A percentile compares a stretch with the other conserved stretches of the same genome.
These are phyloP conservation scores for Scaptomyza graminum DNA, from an alignment of 1,140 invertebrate genomes.

Conservation along the genomic window DNA sequence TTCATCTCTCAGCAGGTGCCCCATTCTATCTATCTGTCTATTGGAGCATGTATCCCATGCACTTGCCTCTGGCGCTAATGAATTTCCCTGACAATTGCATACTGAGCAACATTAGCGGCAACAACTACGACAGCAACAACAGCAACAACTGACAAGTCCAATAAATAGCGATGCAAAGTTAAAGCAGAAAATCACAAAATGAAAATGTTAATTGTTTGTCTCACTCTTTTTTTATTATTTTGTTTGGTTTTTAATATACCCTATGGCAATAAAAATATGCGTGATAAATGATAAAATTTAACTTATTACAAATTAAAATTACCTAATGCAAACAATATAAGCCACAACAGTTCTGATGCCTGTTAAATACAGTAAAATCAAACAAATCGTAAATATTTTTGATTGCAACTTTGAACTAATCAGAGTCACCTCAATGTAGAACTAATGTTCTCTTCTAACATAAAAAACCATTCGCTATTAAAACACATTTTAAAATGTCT, in stretches of 20 bases:
- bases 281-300: too few relatives aligned
- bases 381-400: too few relatives aligned
- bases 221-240: conserved; percentile 24
- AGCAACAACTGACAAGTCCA: conserved; percentile 48
- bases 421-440: too few relatives aligned
- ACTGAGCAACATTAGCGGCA: conserved; percentile 41
- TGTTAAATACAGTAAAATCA: too few relatives aligned
- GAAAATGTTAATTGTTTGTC: conserved; percentile 77
- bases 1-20: conserved; percentile 31
- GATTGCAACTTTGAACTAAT: too few relatives aligned
- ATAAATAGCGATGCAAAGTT: conserved; percentile 73
- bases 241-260: background rate
- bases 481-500: too few relatives aligned
- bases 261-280: background rate
- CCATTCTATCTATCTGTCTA: conserved; percentile 1
- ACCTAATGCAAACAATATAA: too few relatives aligned
- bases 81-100: conserved; percentile 63
- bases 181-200: conserved; percentile 75
- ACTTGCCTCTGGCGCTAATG: conserved; percentile 50
- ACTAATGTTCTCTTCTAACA: too few relatives aligned
- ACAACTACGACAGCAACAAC: conserved; percentile 31
- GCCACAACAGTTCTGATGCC: too few relatives aligned
- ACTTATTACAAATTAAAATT: too few relatives aligned
- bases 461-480: too few relatives aligned
- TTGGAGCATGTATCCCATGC: background rate